Evolutionary conservation across 2,797 vertebrate genomes (phyloP), one percentile per base, ranked within the genome.

Genomic region (Cuculus canorus): DNA sequence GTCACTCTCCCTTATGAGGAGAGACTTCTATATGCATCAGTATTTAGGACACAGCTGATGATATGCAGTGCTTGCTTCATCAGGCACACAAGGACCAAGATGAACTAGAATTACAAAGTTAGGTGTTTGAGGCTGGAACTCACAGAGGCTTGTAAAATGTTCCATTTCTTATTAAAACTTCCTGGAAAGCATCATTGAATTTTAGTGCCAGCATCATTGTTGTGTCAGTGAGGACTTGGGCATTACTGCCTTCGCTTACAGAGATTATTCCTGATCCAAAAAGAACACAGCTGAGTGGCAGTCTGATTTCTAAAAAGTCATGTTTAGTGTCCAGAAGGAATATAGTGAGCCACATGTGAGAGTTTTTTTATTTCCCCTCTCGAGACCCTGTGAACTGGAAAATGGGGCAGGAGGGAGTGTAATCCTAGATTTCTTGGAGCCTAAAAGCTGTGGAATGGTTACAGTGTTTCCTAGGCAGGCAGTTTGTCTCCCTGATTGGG

Each of bases 1-100:
- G 24, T 54, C 35, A 3, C 41, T 50, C 3, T 73, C 27, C 47
- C 28, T 75, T 75, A 33, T 17, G n/a, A 45, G 30, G 57, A 45
- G 45, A 9, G 14, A 7, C 32, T 47, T n/a, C 33, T 27, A 4
- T 61, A 16, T 9, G 10, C 16, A 5, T n/a, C 22, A 32, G 1
- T 21, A 14, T 27, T 11, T 3, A 10, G 39, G 64, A 59, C 13
- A 28, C 0, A 1, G 1, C 39, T 50, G 52, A 2, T 2, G 3
- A 11, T 39, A 10, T 10, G 5, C 15, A 30, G 18, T 14, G 17
- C 45, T 80, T 4, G 3, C 47, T 81, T 76, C 22, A 11, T 53
- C 21, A 17, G 32, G 33, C 33, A 8, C 4, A 17, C 15, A 35
- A 68, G 43, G 47, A 69, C 28, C 6, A n/a, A 48, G 61, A 17